Percentiles rank a stretch among this genome's conserved stretches.
These are phyloP conservation scores for Pseudorhiza aurosa DNA, from an alignment of 30 jellyfish, hydroid and myxozoan genomes.

Conservation along the genomic window DNA sequence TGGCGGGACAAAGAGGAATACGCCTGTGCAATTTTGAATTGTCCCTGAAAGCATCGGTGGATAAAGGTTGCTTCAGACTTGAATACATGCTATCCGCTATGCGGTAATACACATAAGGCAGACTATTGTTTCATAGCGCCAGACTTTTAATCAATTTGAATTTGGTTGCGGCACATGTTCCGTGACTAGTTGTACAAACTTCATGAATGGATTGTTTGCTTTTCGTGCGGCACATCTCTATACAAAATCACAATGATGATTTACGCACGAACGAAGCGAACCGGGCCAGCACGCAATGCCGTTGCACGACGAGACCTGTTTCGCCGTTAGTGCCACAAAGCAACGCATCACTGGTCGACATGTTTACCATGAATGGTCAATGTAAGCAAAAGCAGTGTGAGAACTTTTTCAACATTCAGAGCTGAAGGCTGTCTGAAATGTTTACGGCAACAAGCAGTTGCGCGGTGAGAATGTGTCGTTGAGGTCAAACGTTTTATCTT, in stretches of 20 bases:
- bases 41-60: background rate
- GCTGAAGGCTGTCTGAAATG: too few relatives aligned
- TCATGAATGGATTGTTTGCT: slow-evolving; percentile 26
- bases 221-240: slow-evolving; percentile 17
- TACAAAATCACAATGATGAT: background rate
- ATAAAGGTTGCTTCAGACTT: background rate
- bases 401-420: too few relatives aligned
- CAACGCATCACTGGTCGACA: background rate
- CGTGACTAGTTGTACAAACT: slow-evolving; percentile 58
- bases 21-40: too few relatives aligned
- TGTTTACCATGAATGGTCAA: too few relatives aligned
- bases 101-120: too few relatives aligned
- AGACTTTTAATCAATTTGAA: background rate
- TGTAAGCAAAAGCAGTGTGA: too few relatives aligned
- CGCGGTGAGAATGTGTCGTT: too few relatives aligned
- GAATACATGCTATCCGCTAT: too few relatives aligned
- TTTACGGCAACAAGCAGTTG: too few relatives aligned
- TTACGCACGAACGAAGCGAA: slow-evolving; percentile 31
- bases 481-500: too few relatives aligned
- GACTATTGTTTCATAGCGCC: too few relatives aligned
- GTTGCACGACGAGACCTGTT: background rate
- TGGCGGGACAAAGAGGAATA: too few relatives aligned
- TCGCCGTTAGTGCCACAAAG: background rate
- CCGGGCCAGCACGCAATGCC: background rate
- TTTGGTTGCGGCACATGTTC: background rate